Evolutionary conservation across 1,140 invertebrate genomes (phyloP), one percentile per base, ranked within the genome.

Genomic region (Megathymus violae): DNA sequence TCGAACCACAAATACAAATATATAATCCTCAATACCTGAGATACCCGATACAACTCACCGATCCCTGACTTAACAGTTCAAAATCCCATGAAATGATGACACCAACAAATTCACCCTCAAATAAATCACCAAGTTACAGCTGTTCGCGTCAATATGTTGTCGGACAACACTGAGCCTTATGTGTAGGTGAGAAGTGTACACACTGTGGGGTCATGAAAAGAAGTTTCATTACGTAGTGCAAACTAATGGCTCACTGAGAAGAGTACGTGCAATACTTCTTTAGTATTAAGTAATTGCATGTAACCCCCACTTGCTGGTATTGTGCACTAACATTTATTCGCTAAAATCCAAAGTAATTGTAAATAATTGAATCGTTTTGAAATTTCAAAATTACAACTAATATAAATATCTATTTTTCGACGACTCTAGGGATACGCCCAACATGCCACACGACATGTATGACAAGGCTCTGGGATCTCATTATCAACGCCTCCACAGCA

Each of bases 21-120:
- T 11, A 27, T 50, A 50, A 31, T 9, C 47, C 31, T 27, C 13
- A 51, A 51, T 54, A 58, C 52, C 52, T 58, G 52, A 58, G 40
- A 58, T 54, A 22, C 52, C 17, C 51, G 52, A 52, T 52, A 54
- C 36, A 66, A 65, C 58, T 52, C 63, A 59, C 63, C 58, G 48
- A 65, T 27, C 56, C 69, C 72, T 74, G 72, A 76, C 50, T 64
- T 65, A 64, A 50, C 63, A 65, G 44, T 50, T 50, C 58, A 54
- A 60, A 67, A 62, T 65, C 52, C 64, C 65, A 56, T 63, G 60
- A 65, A 69, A 62, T 62, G 69, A 79, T 79, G 76, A 79, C 65
- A 71, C 67, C 65, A 61, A 71, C 64, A 65, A 79, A 74, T 74
- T 68, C 69, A 70, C 71, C 71, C 71, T 65, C 71, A 66, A 64